Percentiles rank a stretch among this genome's conserved stretches.
Evolutionary conservation across 2,113 vertebrate species (phyloP).

Genomic region (Brachypteracias leptosomus): DNA sequence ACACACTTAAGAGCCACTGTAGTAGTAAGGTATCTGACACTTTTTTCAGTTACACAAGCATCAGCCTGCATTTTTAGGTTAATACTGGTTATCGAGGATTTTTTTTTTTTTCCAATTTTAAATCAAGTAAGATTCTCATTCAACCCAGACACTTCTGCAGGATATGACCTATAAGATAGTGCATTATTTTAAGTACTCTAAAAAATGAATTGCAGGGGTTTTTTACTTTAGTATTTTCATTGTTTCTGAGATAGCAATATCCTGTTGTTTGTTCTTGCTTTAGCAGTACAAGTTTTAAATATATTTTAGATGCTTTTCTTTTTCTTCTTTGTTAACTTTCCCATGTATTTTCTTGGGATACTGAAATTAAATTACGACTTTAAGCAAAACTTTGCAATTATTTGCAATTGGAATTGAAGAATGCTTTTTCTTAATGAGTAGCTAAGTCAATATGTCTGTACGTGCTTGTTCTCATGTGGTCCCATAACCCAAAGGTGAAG

Average conservation of each 20-base stretch:
- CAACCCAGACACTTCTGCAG: neutral
- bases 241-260: neutral
- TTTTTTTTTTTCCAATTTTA: neutral
- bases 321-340: neutral
- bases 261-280: neutral
- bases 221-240: neutral
- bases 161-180: neutral
- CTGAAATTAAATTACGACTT: neutral
- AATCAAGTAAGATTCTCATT: neutral
- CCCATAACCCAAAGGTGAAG: constrained; percentile 55
- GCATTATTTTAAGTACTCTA: neutral
- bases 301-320: neutral
- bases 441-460: constrained; percentile 28
- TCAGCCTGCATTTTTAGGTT: neutral
- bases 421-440: constrained; percentile 22
- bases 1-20: neutral
- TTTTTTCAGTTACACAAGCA: neutral
- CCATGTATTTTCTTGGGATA: neutral
- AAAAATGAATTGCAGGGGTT: neutral
- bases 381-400: neutral
- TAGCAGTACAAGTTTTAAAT: neutral
- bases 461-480: constrained; percentile 56
- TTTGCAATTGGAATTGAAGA: neutral
- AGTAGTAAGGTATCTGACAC: neutral
- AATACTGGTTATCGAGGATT: neutral